Evolutionary conservation across 2,797 vertebrate genomes (phyloP), one percentile per base, ranked within the genome.

Genomic region (Oreortyx pictus): DNA sequence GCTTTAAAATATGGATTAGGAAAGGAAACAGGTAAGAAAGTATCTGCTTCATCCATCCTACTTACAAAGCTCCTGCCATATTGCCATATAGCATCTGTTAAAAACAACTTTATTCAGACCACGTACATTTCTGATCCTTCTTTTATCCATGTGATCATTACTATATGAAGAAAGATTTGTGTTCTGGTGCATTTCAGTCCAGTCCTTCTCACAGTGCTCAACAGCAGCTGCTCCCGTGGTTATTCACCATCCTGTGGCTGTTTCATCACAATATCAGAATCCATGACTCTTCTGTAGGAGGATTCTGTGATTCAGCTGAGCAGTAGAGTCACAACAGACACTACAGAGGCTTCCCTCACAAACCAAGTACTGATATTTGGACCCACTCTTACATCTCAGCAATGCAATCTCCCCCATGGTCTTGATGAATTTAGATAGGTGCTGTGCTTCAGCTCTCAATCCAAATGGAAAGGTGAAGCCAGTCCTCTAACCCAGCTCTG

Each of bases 241-340:
- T 75, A 24, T 14, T 67, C 64, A 62, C 17, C 0, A 0, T 16
- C 39, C 39, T 17, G 54, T 23, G 64, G 31, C 5, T 64, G n/a
- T 44, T 73, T 19, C 33, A 23, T 5, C 5, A 49, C 1, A 4
- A 73, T 22, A 47, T 54, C 35, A 33, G 37, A 13, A 29, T 11
- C n/a, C 0, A 1, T 3, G 1, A 19, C 2, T 0, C 49, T 25
- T 31, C 0, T 0, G 18, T 22, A 0, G 1, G 25, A 31, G 25
- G 9, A 8, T 10, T 18, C 18, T 7, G 24, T 31, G 31, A 62
- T 84, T 67, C 2, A 0, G 39, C 54, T 61, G 43, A 67, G 59
- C 37, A 61, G 37, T 11, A 54, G 60, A 67, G 20, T 25, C 18
- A 35, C 0, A 1, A 43, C 3, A 61, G 67, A 35, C 31, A 59